Percentiles rank a stretch among this genome's conserved stretches.
These are phyloP conservation scores for Notothenia rossii DNA, from an alignment of 2,113 vertebrate genomes.

Conservation along the genomic window DNA sequence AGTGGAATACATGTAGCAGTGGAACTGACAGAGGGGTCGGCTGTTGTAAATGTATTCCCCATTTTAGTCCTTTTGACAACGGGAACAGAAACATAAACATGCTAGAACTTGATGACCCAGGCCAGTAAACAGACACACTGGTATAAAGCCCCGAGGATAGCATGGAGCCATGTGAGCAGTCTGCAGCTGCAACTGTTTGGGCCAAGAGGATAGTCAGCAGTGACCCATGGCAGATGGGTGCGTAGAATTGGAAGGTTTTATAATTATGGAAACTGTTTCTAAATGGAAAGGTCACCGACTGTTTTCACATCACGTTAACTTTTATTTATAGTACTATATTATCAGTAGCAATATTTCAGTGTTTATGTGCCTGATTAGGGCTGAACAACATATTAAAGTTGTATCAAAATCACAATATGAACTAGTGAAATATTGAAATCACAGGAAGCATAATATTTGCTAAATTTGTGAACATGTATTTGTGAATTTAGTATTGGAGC, in stretches of 20 bases:
- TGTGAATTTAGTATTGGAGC: too few relatives aligned
- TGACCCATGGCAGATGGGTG: conserved; percentile 37
- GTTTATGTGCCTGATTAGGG: too few relatives aligned
- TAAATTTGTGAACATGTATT: too few relatives aligned
- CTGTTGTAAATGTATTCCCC: conserved; percentile 22
- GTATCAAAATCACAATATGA: too few relatives aligned
- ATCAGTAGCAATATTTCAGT: not conserved
- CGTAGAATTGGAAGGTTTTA: conserved; percentile 14
- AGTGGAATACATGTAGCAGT: conserved; percentile 42
- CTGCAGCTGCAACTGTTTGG: conserved; percentile 18
- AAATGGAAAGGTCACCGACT: conserved; percentile 42
- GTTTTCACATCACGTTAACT: conserved; percentile 3
- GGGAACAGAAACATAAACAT: conserved; percentile 12
- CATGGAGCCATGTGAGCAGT: conserved; percentile 24
- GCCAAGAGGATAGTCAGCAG: conserved; percentile 4
- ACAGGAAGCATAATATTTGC: too few relatives aligned
- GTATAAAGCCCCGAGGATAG: conserved; percentile 24
- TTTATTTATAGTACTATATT: not conserved
- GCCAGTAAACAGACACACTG: not conserved
- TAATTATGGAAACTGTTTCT: conserved; percentile 28
- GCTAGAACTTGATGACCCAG: conserved; percentile 11
- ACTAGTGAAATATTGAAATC: too few relatives aligned
- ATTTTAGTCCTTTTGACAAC: conserved; percentile 34
- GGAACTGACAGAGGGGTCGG: conserved; percentile 33
- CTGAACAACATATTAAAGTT: too few relatives aligned